Evolutionary conservation across 2,797 vertebrate genomes (phyloP).

Genomic region (Margarornis squamiger): DNA sequence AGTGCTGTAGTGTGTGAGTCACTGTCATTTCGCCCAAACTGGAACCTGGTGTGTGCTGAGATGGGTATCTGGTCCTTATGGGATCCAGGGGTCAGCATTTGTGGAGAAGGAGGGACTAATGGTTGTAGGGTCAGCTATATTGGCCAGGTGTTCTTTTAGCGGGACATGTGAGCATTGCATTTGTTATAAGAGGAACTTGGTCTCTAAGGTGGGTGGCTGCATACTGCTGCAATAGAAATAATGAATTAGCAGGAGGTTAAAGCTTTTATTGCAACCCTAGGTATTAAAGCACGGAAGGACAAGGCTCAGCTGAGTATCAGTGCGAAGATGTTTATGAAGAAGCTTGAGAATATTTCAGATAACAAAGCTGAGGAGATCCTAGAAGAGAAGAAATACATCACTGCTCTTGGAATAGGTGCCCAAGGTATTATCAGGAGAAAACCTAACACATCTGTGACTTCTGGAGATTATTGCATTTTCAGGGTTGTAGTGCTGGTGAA

Average conservation of each 20-base stretch:
- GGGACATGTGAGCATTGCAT: background rate
- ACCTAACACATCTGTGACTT: background rate
- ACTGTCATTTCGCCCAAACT: background rate
- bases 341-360: conserved; percentile 51
- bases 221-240: background rate
- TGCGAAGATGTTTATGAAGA: conserved; percentile 77
- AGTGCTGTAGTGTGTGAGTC: fast-evolving
- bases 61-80: background rate
- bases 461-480: background rate
- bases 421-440: conserved; percentile 75
- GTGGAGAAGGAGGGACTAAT: background rate
- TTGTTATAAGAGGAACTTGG: background rate
- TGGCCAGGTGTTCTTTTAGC: background rate
- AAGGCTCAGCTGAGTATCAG: conserved; percentile 76
- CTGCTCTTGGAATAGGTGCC: conserved; percentile 79
- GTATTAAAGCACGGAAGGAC: conserved; percentile 66
- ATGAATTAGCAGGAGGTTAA: background rate
- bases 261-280: conserved; percentile 65
- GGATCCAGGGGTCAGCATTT: background rate
- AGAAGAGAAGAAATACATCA: conserved; percentile 85
- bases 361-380: conserved; percentile 74
- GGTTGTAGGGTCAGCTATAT: background rate
- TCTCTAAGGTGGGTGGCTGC: background rate
- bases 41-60: background rate
- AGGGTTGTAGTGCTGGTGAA: background rate